Evolutionary conservation across 2,113 vertebrate genomes (phyloP), one percentile per base, ranked within the genome.

Genomic region (Microcebus ravelobensis): DNA sequence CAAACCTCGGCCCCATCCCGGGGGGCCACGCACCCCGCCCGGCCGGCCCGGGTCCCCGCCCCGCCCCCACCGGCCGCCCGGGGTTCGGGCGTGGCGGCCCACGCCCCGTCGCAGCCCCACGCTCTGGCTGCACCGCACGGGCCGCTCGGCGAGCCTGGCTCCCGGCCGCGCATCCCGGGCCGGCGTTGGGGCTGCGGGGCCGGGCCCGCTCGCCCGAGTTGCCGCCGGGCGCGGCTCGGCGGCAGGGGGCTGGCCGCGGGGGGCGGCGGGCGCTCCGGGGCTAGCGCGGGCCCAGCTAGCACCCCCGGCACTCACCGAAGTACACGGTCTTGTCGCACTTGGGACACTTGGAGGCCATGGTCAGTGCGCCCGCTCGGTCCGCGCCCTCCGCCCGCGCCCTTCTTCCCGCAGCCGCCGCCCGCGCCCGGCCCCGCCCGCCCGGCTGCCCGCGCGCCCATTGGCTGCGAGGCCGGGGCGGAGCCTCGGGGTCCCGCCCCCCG

Each of bases 321-420:
- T 99, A 99, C 90, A 99, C 99, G 52, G 99, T 99, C 98, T 99
- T 99, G 61, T 99, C 99, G 97, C 99, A 99, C 98, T 99, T 99
- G 73, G 99, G 99, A 95, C 99, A 99, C 98, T 99, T 99, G 97
- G 99, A 99, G 89, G 99, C 98, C 99, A 99, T 99, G 98, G 92
- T 97, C 87, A 15, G 67, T 45, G 97, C 67, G 23, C 6, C 71
- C 1, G 42, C 52, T 2, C 79, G 5, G 83, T 70, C 77, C 0
- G 79, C 61, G 3, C 91, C 76, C 96, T 85, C 45, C 74, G 9
- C 74, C 89, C 79, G 82, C 80, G 39, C 92, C 34, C 2, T 31
- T 79, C 86, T 73, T 48, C 39, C 8, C 52, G 48, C 73, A 15
- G 74, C 45, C 71, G 79, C 50, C 57, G 39, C n/a, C 48, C 52